These are phyloP conservation scores for Reinhardtius hippoglossoides DNA, from an alignment of 2,113 vertebrate species.

Conservation along the genomic window DNA sequence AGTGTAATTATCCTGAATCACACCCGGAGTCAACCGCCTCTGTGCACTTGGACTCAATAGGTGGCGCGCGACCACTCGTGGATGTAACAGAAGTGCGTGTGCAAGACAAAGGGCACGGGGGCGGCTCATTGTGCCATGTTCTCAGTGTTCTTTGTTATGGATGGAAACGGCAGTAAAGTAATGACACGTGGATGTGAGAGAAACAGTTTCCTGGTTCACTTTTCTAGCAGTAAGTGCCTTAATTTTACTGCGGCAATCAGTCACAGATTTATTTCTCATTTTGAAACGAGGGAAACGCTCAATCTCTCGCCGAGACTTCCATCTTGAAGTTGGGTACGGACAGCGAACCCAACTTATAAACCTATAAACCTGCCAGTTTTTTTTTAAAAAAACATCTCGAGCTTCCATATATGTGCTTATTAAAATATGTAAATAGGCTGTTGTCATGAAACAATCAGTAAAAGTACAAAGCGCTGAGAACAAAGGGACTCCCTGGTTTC, in stretches of 20 bases:
- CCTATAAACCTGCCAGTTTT: neutral
- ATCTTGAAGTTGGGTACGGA: neutral
- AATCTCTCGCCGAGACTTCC: neutral
- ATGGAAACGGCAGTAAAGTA: neutral
- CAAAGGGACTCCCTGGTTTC: neutral
- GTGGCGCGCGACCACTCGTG: neutral
- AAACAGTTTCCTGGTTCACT: neutral
- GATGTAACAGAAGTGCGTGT: neutral
- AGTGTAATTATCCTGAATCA: neutral
- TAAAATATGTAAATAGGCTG: constrained; percentile 14
- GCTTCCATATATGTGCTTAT: neutral
- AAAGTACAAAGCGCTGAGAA: neutral
- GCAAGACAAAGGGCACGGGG: neutral
- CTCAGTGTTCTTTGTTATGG: too few relatives aligned
- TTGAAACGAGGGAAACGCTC: neutral
- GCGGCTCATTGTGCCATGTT: neutral
- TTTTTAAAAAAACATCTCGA: too few relatives aligned
- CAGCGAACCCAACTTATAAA: too few relatives aligned
- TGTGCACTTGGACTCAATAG: neutral
- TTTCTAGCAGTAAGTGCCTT: neutral
- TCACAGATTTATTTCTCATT: neutral
- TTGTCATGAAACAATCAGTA: constrained; percentile 13
- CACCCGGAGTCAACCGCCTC: neutral
- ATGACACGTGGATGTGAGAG: neutral
- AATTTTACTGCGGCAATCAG: neutral